A percentile compares a stretch with the other conserved stretches of the same genome.
Conservation (phyloP, 2,888 invertebrate species). For the Branchipolynoe longqiensis region DNA sequence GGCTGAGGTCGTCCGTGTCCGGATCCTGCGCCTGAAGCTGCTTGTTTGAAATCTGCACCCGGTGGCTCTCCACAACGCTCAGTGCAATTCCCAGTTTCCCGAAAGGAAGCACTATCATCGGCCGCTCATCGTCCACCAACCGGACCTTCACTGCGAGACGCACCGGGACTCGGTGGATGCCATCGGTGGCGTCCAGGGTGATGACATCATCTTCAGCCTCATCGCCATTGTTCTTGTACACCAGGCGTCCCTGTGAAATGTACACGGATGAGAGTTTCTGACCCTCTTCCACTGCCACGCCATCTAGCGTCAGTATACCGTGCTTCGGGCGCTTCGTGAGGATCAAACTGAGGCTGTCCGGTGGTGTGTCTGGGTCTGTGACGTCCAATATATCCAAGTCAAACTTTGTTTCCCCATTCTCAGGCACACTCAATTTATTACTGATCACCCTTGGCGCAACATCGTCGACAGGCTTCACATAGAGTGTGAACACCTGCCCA, state of each 20-base stretch:
- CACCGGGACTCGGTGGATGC: conserved; percentile 79
- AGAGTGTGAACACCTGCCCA: conserved; percentile 78
- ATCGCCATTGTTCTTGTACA: conserved; percentile 76
- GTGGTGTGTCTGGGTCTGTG: conserved; percentile 78
- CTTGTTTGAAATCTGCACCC: conserved; percentile 71
- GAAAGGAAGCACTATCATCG: conserved; percentile 71
- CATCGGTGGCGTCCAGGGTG: conserved; percentile 80
- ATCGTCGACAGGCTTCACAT: conserved; percentile 79
- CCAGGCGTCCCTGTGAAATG: conserved; percentile 73
- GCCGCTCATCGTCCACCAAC: conserved; percentile 78
- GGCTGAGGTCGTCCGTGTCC: conserved; percentile 75
- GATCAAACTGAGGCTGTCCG: conserved; percentile 72
- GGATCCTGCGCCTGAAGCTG: conserved; percentile 75
- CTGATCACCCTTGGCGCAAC: conserved; percentile 79
- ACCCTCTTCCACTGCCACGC: conserved; percentile 70
- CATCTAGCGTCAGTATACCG: conserved; percentile 74
- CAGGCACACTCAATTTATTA: conserved; percentile 74
- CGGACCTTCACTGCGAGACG: conserved; percentile 75
- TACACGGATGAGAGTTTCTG: conserved; percentile 77
- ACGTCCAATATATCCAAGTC: conserved; percentile 76
- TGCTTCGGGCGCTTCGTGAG: conserved; percentile 74
- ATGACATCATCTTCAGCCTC: conserved; percentile 75
- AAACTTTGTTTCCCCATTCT: conserved; percentile 76
- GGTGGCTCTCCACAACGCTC: conserved; percentile 74
- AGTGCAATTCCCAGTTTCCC: conserved; percentile 72